Conservation (phyloP, 1,140 invertebrate genomes). For the Cecropterus lyciades region DNA sequence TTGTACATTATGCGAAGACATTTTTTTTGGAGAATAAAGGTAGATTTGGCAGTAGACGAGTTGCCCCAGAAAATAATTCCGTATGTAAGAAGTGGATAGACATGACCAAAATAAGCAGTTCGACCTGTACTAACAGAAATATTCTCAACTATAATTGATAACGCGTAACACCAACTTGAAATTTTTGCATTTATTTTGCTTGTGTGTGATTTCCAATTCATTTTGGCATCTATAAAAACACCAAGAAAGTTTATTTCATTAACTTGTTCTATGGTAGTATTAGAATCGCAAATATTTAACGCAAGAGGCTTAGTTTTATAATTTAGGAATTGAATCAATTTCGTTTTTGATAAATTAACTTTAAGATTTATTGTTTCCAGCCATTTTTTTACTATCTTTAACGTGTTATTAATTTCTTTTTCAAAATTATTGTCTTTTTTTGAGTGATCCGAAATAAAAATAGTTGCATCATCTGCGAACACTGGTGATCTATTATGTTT, state of each 20-base stretch:
- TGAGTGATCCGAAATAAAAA: too few species aligned
- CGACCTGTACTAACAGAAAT: too few species aligned
- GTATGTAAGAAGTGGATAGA: too few species aligned
- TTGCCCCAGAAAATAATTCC: too few species aligned
- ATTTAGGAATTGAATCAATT: too few species aligned
- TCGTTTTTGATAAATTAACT: too few species aligned
- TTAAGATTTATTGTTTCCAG: slow-evolving; percentile 31
- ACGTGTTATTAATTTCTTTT: slow-evolving; percentile 32
- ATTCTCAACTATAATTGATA: slow-evolving; percentile 24
- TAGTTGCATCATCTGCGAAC: too few species aligned
- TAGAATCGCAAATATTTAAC: slow-evolving; percentile 2
- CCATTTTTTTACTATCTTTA: slow-evolving; percentile 22
- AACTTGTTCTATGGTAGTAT: slow-evolving; percentile 23
- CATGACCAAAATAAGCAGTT: too few species aligned
- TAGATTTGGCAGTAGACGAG: too few species aligned
- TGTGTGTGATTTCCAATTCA: slow-evolving; percentile 32
- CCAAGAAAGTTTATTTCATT: slow-evolving; percentile 17
- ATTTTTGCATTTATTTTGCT: slow-evolving; percentile 28
- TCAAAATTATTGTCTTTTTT: slow-evolving; percentile 17
- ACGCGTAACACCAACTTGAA: slow-evolving; percentile 25
- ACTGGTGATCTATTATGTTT: too few species aligned
- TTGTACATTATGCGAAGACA: too few species aligned
- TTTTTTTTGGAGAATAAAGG: too few species aligned
- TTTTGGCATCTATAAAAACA: slow-evolving; percentile 20
- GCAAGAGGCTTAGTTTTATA: slow-evolving; percentile 22